Conservation (phyloP, 2,888 invertebrate genomes). For the Apoda limacodes region DNA sequence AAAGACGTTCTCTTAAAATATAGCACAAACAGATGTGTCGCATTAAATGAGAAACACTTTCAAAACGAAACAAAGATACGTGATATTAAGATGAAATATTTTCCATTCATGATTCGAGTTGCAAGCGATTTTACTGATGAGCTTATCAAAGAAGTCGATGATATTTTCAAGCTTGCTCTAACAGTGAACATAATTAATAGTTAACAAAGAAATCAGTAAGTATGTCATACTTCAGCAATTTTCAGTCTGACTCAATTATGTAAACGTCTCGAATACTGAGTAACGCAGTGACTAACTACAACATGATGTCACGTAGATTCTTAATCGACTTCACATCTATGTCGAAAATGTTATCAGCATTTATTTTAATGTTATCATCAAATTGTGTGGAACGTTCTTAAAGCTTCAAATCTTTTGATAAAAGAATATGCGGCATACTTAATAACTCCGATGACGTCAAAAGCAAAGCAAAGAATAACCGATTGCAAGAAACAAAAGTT, state of each 20-base stretch:
- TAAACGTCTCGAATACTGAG: conserved; percentile 35
- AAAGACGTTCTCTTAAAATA: conserved; percentile 32
- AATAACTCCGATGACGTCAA: conserved; percentile 47
- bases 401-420: conserved; percentile 33
- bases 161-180: no score
- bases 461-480: conserved; percentile 31
- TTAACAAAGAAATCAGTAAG: no score
- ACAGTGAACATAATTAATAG: no score
- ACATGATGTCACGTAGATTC: conserved; percentile 43
- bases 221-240: conserved; percentile 39
- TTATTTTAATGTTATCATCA: conserved; percentile 28
- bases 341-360: conserved; percentile 40
- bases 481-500: conserved; percentile 55
- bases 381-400: conserved; percentile 27
- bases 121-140: no score
- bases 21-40: conserved; percentile 43
- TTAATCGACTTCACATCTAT: conserved; percentile 35
- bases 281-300: conserved; percentile 25
- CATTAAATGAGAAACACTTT: conserved; percentile 31
- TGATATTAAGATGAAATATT: no score
- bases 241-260: conserved; percentile 46
- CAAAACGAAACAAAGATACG: conserved; percentile 29
- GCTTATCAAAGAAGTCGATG: no score
- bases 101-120: no score
- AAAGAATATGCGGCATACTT: conserved; percentile 30